Evolutionary conservation across 2,888 invertebrate species (phyloP), one percentile per base, ranked within the genome.

Genomic region (Cephus pygmeus): DNA sequence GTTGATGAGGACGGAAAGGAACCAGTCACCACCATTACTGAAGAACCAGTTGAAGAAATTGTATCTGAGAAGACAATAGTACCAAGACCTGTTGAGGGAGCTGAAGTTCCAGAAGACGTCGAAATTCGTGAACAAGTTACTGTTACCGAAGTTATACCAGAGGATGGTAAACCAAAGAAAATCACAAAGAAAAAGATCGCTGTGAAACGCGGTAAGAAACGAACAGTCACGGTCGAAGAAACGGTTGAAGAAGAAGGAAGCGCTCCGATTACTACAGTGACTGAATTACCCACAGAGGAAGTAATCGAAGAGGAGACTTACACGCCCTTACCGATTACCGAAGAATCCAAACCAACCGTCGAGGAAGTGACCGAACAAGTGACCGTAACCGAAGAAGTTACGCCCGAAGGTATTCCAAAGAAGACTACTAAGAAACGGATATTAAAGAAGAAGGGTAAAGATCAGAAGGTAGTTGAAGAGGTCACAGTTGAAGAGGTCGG

Each of bases 341-440:
- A 40, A 40, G 77, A 84, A 79, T 83, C 85, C 76, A 81, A 83
- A 56, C 76, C 79, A 33, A 78, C 84, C 74, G 83, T 90, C 12
- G 88, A 91, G 80, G 89, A 90, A 78, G 83, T 90, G 34, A 92
- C 92, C 36, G 91, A 92, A 82, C 86, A 91, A 81, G 90, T 92
- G 1, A 89, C 91, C 80, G 86, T 91, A 4, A 88, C 88, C 1
- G 89, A 89, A 88, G 85, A 88, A 77, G 82, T 85, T 56, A 90
- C 89, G 12, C 88, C 88, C 56, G 87, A 83, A 76, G 92, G 88
- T 33, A 11, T 34, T 76, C 76, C 82, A 2, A 84, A 83, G 56
- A 84, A 83, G 81, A 87, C 79, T 12, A 83, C 86, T 33, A 90
- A 90, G 80, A 89, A 89, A 12, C 87, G 84, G 30, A 80, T 88